Conservation (phyloP, 2,797 vertebrate species). For the Philypnodon macrostomus region DNA sequence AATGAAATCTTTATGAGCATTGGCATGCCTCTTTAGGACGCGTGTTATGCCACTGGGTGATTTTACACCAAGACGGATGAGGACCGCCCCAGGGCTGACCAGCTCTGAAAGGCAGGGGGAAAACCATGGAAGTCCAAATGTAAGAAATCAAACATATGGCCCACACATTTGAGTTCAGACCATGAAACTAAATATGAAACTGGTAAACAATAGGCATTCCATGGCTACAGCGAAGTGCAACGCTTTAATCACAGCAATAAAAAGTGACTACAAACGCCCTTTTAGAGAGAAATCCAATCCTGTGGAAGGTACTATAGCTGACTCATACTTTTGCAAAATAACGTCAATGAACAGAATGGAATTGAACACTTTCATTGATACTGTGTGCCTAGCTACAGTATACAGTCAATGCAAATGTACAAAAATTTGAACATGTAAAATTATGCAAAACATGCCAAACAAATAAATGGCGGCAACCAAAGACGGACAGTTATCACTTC, state of each 20-base stretch:
- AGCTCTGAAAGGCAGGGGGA: slow-evolving; percentile 8
- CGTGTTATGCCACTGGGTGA: slow-evolving; percentile 35
- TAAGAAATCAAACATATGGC: slow-evolving; percentile 31
- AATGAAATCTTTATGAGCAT: slow-evolving; percentile 66
- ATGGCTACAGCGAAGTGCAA: slow-evolving; percentile 2
- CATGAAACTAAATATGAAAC: slow-evolving; percentile 13
- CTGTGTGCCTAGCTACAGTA: no score
- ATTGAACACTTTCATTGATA: no score
- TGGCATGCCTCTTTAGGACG: slow-evolving; percentile 28
- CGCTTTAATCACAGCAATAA: background rate
- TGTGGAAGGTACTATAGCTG: slow-evolving; percentile 9
- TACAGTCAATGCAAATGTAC: no score
- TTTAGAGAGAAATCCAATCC: slow-evolving; percentile 17
- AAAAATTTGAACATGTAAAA: no score
- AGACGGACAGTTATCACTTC: no score
- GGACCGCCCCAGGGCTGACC: slow-evolving; percentile 35
- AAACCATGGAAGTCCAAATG: slow-evolving; percentile 14
- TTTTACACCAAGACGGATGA: slow-evolving; percentile 28
- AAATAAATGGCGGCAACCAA: no score
- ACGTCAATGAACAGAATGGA: no score
- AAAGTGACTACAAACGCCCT: background rate
- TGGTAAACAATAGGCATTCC: slow-evolving; percentile 20
- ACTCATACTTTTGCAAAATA: no score
- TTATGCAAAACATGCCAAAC: no score
- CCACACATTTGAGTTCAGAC: slow-evolving; percentile 28